phyloP scores from a whole-genome alignment of 2,113 vertebrate species.

The Nycticryphes semicollaris region DNA sequence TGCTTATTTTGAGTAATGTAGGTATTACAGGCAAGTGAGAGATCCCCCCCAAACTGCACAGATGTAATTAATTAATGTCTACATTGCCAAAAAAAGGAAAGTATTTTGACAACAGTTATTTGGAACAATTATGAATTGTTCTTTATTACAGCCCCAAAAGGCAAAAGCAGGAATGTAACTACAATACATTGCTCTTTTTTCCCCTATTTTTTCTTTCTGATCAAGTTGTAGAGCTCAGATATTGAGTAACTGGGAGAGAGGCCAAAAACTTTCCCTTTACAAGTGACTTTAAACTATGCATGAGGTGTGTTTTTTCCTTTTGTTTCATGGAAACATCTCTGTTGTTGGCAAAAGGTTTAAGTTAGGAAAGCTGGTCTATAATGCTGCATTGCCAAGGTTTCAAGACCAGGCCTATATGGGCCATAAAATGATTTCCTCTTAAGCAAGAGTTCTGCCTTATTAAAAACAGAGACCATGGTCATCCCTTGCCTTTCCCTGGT shows the following conservation, averaged over 20 bases:
- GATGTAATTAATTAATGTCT: conserved; percentile 50
- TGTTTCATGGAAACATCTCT: conserved; percentile 68
- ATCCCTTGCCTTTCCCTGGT: neutral
- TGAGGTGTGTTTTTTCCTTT: conserved; percentile 46
- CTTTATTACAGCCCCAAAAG: conserved; percentile 21
- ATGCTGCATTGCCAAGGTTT: conserved; percentile 23
- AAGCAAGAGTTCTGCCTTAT: conserved; percentile 25
- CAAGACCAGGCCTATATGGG: conserved; percentile 39
- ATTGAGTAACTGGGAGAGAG: conserved; percentile 58
- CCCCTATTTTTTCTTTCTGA: conserved; percentile 36
- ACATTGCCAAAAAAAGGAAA: conserved; percentile 45
- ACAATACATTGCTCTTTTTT: neutral
- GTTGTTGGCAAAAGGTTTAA: conserved; percentile 51
- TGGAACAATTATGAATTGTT: conserved; percentile 63
- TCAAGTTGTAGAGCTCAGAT: conserved; percentile 48
- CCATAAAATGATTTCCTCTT: conserved; percentile 51
- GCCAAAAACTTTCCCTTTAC: conserved; percentile 50
- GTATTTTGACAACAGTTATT: conserved; percentile 56
- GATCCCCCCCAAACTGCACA: neutral
- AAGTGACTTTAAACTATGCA: conserved; percentile 56
- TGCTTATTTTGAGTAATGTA: neutral
- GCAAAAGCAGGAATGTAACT: conserved; percentile 50
- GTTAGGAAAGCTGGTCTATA: conserved; percentile 61
- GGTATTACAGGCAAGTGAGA: conserved; percentile 1
- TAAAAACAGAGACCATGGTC: neutral